Conservation (phyloP, 2,113 vertebrate species). For the Myodes glareolus region DNA sequence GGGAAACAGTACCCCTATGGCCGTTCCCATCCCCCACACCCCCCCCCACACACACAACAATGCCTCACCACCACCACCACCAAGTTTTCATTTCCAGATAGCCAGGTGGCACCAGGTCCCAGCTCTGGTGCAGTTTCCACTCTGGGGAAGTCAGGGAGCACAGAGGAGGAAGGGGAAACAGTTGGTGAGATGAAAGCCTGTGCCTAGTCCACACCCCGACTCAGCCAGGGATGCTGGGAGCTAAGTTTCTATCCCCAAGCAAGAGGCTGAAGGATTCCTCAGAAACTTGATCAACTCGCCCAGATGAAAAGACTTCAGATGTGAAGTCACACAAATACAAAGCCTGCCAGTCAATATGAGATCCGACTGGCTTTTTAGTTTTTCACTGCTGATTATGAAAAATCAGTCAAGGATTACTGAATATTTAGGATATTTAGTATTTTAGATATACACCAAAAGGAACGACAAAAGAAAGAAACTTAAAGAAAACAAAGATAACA, state of each 20-base stretch:
- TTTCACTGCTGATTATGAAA: constrained; percentile 44
- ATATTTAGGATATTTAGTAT: constrained; percentile 22
- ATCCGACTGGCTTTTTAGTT: neutral
- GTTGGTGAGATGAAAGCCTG: neutral
- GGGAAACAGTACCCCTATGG: neutral
- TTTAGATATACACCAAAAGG: neutral
- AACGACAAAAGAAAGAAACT: neutral
- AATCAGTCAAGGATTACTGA: neutral
- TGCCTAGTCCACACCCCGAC: neutral
- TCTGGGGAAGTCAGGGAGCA: neutral
- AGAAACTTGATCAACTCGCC: neutral
- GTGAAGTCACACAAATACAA: constrained; percentile 12
- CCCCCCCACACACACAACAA: neutral
- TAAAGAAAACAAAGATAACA: constrained; percentile 3
- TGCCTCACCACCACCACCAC: no score
- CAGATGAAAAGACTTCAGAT: neutral
- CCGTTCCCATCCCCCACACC: neutral
- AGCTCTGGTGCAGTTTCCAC: neutral
- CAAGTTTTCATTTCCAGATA: neutral
- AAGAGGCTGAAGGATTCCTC: neutral
- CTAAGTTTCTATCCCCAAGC: neutral
- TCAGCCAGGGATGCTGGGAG: neutral
- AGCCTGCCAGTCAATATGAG: neutral
- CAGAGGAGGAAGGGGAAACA: neutral
- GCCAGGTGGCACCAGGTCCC: neutral